Conservation (phyloP, 2,888 invertebrate genomes). For the Agriotes lineatus region DNA sequence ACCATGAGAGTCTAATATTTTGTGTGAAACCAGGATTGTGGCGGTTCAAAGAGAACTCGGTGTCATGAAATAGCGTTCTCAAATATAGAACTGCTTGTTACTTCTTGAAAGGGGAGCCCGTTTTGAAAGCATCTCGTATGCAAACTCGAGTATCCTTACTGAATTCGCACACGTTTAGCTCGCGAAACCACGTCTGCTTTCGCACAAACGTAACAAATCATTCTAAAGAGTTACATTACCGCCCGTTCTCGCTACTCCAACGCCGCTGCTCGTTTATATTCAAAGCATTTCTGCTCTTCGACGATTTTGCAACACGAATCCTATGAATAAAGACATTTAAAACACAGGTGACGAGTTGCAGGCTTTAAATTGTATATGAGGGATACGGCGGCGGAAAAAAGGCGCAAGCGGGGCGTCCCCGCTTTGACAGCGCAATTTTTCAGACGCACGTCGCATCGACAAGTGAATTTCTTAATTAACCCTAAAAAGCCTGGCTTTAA, state of each 20-base stretch:
- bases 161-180: conserved; percentile 47
- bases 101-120: conserved; percentile 21
- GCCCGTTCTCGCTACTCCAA: conserved; percentile 49
- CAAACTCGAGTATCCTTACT: conserved; percentile 37
- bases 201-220: conserved; percentile 56
- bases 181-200: conserved; percentile 50
- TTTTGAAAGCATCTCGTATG: conserved; percentile 30
- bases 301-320: conserved; percentile 50
- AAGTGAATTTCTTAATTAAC: conserved; percentile 29
- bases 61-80: conserved; percentile 18
- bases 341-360: conserved; percentile 38
- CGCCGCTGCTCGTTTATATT: conserved; percentile 52
- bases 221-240: conserved; percentile 59
- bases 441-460: background rate
- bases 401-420: background rate
- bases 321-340: conserved; percentile 52
- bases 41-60: background rate
- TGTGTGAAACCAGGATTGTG: background rate
- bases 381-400: background rate
- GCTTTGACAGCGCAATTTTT: conserved; percentile 2
- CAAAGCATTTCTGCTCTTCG: conserved; percentile 49
- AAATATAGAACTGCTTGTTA: conserved; percentile 18
- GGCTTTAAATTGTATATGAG: conserved; percentile 27
- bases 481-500: conserved; percentile 13
- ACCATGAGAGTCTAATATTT: background rate